Percentiles rank a stretch among this genome's conserved stretches.
phyloP scores from a whole-genome alignment of 2,888 invertebrate species.

The Nemapogon koenigi region DNA sequence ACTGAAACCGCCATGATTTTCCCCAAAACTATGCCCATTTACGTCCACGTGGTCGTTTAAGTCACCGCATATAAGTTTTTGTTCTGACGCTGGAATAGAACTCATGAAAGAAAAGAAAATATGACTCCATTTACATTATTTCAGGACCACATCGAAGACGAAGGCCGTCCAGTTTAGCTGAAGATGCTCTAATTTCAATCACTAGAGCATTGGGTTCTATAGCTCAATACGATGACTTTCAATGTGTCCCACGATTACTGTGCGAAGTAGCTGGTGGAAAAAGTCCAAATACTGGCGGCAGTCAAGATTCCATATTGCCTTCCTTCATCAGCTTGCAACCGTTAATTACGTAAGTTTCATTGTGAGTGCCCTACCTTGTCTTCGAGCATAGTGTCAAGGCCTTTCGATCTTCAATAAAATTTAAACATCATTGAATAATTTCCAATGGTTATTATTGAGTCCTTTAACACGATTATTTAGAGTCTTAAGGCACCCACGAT shows the following conservation, averaged over 20 bases:
- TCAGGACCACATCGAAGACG: slow-evolving; percentile 28
- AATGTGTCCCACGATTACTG: slow-evolving; percentile 80
- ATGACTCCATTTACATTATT: too few species aligned
- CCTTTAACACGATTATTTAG: too few species aligned
- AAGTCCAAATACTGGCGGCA: slow-evolving; percentile 28
- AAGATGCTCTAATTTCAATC: slow-evolving; percentile 38
- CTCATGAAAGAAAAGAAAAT: slow-evolving; percentile 8
- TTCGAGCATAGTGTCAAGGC: slow-evolving; percentile 4
- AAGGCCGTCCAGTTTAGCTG: slow-evolving; percentile 28
- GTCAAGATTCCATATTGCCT: slow-evolving; percentile 27
- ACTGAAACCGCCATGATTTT: too few species aligned
- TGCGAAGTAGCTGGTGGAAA: slow-evolving; percentile 76
- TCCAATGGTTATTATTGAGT: too few species aligned
- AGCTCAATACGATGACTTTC: slow-evolving; percentile 74
- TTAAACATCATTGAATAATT: too few species aligned
- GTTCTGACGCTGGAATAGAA: too few species aligned
- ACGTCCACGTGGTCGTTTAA: too few species aligned
- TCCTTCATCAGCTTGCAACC: slow-evolving; percentile 56
- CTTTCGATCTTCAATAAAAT: too few species aligned
- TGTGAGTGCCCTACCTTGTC: too few species aligned
- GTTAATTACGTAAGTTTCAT: slow-evolving; percentile 66
- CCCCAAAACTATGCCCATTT: too few species aligned
- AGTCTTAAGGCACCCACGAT: too few species aligned
- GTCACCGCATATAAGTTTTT: too few species aligned
- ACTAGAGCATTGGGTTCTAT: slow-evolving; percentile 47